These are phyloP conservation scores for Aldrovandia affinis DNA, from an alignment of 2,797 vertebrate species.

Conservation along the genomic window DNA sequence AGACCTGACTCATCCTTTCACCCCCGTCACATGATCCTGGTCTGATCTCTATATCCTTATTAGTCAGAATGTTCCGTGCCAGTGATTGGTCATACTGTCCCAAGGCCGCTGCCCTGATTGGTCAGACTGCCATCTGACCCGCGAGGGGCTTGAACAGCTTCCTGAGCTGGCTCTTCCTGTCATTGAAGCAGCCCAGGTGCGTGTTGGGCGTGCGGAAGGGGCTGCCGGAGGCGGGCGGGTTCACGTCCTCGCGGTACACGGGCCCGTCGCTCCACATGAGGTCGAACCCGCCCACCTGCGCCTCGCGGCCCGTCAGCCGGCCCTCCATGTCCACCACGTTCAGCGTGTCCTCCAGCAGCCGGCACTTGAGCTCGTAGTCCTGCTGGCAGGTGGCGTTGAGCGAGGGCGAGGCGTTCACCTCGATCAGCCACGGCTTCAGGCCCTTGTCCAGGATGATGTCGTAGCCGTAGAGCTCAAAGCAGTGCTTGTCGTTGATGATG, in stretches of 20 bases:
- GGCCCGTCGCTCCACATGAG: conserved; percentile 85
- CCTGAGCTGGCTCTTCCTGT: conserved; percentile 80
- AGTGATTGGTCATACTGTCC: neutral
- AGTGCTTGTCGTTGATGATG: conserved; percentile 89
- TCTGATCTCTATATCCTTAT: no score
- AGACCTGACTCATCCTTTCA: no score
- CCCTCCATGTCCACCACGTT: conserved; percentile 85
- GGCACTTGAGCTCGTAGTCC: conserved; percentile 82
- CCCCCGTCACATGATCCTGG: no score
- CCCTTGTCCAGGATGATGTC: conserved; percentile 81
- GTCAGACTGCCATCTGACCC: conserved; percentile 57
- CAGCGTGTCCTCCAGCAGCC: conserved; percentile 81
- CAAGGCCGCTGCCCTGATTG: neutral
- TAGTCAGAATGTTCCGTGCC: no score
- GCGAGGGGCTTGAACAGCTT: conserved; percentile 77
- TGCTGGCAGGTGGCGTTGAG: conserved; percentile 82
- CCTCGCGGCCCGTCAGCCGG: conserved; percentile 83
- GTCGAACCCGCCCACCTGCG: conserved; percentile 83
- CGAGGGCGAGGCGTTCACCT: conserved; percentile 85
- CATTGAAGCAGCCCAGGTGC: conserved; percentile 78
- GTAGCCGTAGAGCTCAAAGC: conserved; percentile 86
- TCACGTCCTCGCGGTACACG: conserved; percentile 77
- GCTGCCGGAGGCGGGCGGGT: no score
- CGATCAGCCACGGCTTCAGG: conserved; percentile 88
- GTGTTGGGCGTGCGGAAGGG: conserved; percentile 70